Evolutionary conservation across 2,888 invertebrate species (phyloP), one percentile per base, ranked within the genome.

Genomic region (Leptinotarsa rubiginosa): DNA sequence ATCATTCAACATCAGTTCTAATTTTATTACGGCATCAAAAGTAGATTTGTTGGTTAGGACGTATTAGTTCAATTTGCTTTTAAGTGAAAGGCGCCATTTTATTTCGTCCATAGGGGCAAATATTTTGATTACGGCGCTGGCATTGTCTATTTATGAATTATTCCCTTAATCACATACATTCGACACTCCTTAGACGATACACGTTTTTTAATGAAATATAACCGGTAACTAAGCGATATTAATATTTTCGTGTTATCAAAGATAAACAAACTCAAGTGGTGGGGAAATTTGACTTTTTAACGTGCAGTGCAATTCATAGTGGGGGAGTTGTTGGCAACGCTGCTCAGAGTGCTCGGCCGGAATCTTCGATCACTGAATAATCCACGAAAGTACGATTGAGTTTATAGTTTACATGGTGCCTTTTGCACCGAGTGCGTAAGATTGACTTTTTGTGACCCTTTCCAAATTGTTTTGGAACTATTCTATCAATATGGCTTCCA

Each of bases 341-440:
- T 41, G 41, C 10, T 41, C 41, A 10, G 41, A 41, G 41, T 41
- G 65, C 65, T 25, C 65, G 20, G 70, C 16, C 54, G 50, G n/a
- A 65, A 22, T 54, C 18, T 31, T 54, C 50, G 15, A 31, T 56
- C 54, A 69, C 22, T 3, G 18, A 31, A 54, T 56, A 69, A 56
- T 31, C 18, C 49, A 31, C 13, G 41, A 62, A 62, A 25, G 62
- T 62, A 62, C 41, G 56, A 56, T 69, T 54, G 31, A 66, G 56
- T 69, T 41, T 69, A 49, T 31, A 54, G 62, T 41, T 62, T 62
- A 62, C 62, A 62, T 62, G 76, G 77, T 77, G 77, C 74, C 76
- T 73, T 77, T 77, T 76, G 76, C 76, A 75, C 76, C 75, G 50
- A 70, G 72, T 75, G 72, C 59, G 69, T 69, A 72, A 69, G 47